phyloP scores from a whole-genome alignment of 1,140 invertebrate genomes.

The Mamestra configurata region DNA sequence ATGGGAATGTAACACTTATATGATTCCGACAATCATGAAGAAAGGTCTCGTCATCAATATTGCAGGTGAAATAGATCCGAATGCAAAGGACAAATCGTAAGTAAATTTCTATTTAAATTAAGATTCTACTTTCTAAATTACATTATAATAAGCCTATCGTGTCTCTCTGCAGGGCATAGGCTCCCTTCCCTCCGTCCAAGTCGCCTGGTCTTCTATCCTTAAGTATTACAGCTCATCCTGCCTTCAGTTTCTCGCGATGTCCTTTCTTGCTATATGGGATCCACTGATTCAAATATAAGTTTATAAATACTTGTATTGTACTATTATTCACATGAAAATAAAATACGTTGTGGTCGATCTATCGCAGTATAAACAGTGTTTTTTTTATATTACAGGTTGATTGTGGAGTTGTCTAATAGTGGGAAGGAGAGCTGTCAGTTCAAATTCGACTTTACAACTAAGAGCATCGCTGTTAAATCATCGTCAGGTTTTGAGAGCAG shows the following conservation, averaged over 20 bases:
- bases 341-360: not conserved
- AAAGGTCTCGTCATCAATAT: slow-evolving; percentile 25
- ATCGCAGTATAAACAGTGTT: not conserved
- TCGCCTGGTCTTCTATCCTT: not conserved
- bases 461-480: slow-evolving; percentile 2
- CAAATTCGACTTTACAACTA: slow-evolving; percentile 12
- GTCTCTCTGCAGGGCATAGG: no score
- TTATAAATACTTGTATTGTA: no score
- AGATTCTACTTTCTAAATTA: no score
- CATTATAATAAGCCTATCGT: no score
- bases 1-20: not conserved
- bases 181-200: no score
- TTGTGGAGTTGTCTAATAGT: slow-evolving; percentile 18
- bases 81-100: slow-evolving; percentile 22
- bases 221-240: no score
- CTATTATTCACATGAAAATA: not conserved
- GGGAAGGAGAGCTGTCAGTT: slow-evolving; percentile 23
- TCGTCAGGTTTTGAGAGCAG: not conserved
- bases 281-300: no score
- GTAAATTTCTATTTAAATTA: slow-evolving; percentile 9
- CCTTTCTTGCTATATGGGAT: no score
- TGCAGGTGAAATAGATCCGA: slow-evolving; percentile 19
- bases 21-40: not conserved
- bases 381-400: slow-evolving; percentile 36
- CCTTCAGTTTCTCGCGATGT: no score